A percentile compares a stretch with the other conserved stretches of the same genome.
Evolutionary conservation across 1,140 invertebrate species (phyloP).

Genomic region (Macrotrachela quadricornifera): DNA sequence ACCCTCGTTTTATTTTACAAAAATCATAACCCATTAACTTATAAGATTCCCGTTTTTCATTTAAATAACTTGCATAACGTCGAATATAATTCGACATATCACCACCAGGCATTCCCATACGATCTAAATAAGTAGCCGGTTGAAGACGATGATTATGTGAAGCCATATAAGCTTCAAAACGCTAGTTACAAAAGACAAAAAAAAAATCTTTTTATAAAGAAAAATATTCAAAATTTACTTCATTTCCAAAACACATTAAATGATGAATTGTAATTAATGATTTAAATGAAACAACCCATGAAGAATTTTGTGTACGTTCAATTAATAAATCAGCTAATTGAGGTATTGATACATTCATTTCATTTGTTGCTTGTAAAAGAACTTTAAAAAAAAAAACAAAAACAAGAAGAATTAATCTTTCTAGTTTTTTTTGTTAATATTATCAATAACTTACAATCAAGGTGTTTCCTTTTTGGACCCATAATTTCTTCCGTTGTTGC

Average conservation of each 20-base stretch:
- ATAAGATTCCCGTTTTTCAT: constrained; percentile 94
- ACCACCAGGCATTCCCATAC: not conserved
- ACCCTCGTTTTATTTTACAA: constrained; percentile 97
- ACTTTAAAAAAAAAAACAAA: constrained; percentile 43
- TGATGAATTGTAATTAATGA: constrained; percentile 93
- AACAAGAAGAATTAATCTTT: not conserved
- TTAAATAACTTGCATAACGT: constrained; percentile 91
- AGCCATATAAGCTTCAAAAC: constrained; percentile 1
- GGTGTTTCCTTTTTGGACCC: constrained; percentile 98
- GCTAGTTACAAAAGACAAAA: constrained; percentile 1
- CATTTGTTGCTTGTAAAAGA: constrained; percentile 94
- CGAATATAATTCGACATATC: constrained; percentile 98
- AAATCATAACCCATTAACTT: constrained; percentile 95
- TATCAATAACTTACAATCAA: constrained; percentile 56
- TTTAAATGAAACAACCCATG: constrained; percentile 97
- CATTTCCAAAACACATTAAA: constrained; percentile 96
- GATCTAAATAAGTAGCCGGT: not conserved
- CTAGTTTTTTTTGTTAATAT: not conserved
- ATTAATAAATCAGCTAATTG: constrained; percentile 91
- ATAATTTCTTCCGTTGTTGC: constrained; percentile 99
- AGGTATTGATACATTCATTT: constrained; percentile 97
- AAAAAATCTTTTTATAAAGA: constrained; percentile 7
- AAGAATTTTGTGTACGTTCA: constrained; percentile 83
- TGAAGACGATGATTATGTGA: constrained; percentile 6
- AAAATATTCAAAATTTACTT: constrained; percentile 42